A percentile compares a stretch with the other conserved stretches of the same genome.
These are phyloP conservation scores for Apeira syringaria DNA, from an alignment of 2,888 invertebrate genomes.

Conservation along the genomic window DNA sequence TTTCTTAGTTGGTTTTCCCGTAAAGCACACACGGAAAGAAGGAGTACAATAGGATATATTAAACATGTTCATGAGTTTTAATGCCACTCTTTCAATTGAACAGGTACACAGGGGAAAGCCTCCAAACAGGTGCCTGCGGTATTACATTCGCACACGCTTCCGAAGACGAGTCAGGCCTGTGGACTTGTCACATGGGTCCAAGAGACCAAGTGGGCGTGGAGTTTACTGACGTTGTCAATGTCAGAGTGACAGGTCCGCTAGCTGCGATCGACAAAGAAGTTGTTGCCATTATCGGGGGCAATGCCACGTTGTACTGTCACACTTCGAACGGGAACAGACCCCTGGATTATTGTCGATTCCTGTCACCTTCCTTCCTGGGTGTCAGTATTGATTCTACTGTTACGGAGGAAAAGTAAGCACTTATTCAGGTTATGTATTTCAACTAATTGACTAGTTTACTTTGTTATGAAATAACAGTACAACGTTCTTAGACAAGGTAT, in stretches of 20 bases:
- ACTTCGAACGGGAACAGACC: slow-evolving; percentile 64
- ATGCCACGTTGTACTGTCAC: slow-evolving; percentile 63
- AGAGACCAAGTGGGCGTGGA: slow-evolving; percentile 57
- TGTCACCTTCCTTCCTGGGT: slow-evolving; percentile 61
- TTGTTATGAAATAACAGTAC: no score
- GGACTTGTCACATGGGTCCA: slow-evolving; percentile 79
- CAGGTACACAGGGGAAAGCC: slow-evolving; percentile 70
- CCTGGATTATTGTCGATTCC: slow-evolving; percentile 75
- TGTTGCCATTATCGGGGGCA: slow-evolving; percentile 37
- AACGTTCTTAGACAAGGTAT: no score
- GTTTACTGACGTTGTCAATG: slow-evolving; percentile 49
- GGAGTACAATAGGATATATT: no score
- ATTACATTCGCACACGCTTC: slow-evolving; percentile 61
- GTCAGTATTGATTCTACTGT: slow-evolving; percentile 65
- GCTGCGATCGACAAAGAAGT: slow-evolving; percentile 57
- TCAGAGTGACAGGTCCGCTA: slow-evolving; percentile 71
- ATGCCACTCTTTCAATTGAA: not conserved
- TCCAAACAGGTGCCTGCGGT: slow-evolving; percentile 70
- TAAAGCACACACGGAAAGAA: no score
- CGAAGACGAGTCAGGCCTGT: slow-evolving; percentile 58
- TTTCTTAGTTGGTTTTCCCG: no score
- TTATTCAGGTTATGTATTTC: not conserved
- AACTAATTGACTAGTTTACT: no score
- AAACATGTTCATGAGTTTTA: no score
- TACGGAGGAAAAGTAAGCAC: slow-evolving; percentile 61